phyloP scores from a whole-genome alignment of 2,797 vertebrate species.

The Pseudochirops cupreus region DNA sequence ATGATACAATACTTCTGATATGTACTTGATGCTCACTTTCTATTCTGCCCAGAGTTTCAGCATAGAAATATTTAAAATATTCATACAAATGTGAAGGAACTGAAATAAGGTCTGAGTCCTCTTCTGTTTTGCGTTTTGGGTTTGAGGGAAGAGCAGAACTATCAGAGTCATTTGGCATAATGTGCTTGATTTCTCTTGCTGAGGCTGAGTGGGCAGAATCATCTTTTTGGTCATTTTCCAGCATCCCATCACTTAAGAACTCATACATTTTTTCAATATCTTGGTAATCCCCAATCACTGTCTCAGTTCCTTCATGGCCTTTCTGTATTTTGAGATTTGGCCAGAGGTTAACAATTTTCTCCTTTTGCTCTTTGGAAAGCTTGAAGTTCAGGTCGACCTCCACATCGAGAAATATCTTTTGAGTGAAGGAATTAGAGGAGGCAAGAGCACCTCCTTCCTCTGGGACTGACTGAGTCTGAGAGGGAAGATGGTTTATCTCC shows the following conservation, averaged over 20 bases:
- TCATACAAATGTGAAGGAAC: conserved; percentile 76
- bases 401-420: conserved; percentile 84
- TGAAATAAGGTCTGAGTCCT: not conserved
- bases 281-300: conserved; percentile 81
- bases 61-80: conserved; percentile 75
- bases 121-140: conserved; percentile 29
- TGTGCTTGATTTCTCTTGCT: conserved; percentile 37
- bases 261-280: conserved; percentile 84
- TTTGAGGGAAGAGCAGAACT: not conserved
- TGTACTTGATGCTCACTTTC: not conserved
- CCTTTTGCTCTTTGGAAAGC: conserved; percentile 80
- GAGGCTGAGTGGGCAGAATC: conserved; percentile 21
- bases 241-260: conserved; percentile 78
- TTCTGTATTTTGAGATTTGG: conserved; percentile 77
- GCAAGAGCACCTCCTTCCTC: fast-evolving
- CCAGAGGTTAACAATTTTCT: conserved; percentile 69
- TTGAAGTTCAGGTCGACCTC: conserved; percentile 82
- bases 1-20: conserved; percentile 33
- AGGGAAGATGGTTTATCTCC: not conserved
- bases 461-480: not conserved
- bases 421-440: conserved; percentile 37
- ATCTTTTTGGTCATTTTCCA: conserved; percentile 50
- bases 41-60: conserved; percentile 64
- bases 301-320: conserved; percentile 62
- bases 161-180: not conserved